These are phyloP conservation scores for Blennius ocellaris DNA, from an alignment of 2,113 vertebrate genomes.

Conservation along the genomic window DNA sequence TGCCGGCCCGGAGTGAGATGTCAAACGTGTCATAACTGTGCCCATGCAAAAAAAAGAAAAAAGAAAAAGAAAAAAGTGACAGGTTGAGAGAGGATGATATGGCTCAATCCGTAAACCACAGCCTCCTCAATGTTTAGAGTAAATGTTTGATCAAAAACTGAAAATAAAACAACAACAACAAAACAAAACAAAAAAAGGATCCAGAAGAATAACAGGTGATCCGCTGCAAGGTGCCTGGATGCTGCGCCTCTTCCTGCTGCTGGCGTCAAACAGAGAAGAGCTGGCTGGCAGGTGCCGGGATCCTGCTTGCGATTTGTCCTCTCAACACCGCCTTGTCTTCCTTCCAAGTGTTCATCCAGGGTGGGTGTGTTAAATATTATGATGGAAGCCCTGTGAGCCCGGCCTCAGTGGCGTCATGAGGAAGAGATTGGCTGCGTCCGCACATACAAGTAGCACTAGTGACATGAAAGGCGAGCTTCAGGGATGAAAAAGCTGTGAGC, in stretches of 20 bases:
- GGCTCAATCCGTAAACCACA: slow-evolving; percentile 25
- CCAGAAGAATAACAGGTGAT: slow-evolving; percentile 42
- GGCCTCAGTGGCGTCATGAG: slow-evolving; percentile 93
- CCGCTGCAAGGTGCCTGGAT: slow-evolving; percentile 47
- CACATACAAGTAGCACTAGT: slow-evolving; percentile 81
- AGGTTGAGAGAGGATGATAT: neutral
- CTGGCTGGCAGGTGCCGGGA: slow-evolving; percentile 77
- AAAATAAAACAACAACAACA: neutral
- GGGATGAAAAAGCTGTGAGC: slow-evolving; percentile 34
- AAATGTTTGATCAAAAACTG: neutral
- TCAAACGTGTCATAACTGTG: slow-evolving; percentile 48
- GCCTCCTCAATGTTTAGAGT: neutral
- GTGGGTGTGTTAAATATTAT: slow-evolving; percentile 92
- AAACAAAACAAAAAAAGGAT: neutral
- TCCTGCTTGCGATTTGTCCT: slow-evolving; percentile 62
- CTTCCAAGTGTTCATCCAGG: slow-evolving; percentile 67
- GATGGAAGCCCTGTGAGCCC: slow-evolving; percentile 86
- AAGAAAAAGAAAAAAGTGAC: no score
- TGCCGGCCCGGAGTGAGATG: slow-evolving; percentile 45
- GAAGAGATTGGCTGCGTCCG: slow-evolving; percentile 92
- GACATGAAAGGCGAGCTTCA: slow-evolving; percentile 81
- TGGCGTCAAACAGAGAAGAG: slow-evolving; percentile 37
- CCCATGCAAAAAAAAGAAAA: slow-evolving; percentile 20
- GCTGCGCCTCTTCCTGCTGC: slow-evolving; percentile 37
- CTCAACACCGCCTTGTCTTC: slow-evolving; percentile 58